Percentiles rank a stretch among this genome's conserved stretches.
phyloP scores from a whole-genome alignment of 2,888 invertebrate species.

The Odontocolon sp. region DNA sequence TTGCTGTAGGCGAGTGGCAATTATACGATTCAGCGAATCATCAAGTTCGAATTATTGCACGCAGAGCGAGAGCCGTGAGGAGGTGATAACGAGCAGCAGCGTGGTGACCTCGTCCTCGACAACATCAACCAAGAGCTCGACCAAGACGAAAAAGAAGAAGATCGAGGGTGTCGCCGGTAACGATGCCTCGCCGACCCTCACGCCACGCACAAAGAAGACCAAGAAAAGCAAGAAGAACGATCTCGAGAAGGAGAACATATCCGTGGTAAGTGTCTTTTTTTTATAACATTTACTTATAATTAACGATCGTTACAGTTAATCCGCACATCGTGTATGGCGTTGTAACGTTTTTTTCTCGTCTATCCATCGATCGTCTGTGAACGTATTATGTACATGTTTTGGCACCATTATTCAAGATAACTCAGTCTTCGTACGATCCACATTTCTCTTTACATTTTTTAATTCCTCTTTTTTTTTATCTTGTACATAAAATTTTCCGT shows the following conservation, averaged over 20 bases:
- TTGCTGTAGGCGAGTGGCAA: neutral
- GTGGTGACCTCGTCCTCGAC: slow-evolving; percentile 69
- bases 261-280: slow-evolving; percentile 83
- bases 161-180: slow-evolving; percentile 76
- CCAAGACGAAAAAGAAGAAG: slow-evolving; percentile 80
- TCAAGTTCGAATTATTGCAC: slow-evolving; percentile 35
- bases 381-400: neutral
- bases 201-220: slow-evolving; percentile 83
- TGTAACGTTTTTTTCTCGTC: neutral
- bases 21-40: slow-evolving; percentile 32
- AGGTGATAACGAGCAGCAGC: slow-evolving; percentile 75
- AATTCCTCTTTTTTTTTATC: no score
- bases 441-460: no score
- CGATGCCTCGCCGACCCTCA: slow-evolving; percentile 78
- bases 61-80: slow-evolving; percentile 78
- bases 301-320: neutral
- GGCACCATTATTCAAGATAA: no score
- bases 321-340: neutral
- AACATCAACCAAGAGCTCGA: slow-evolving; percentile 70
- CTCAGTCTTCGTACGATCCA: no score
- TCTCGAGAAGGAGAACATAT: slow-evolving; percentile 86
- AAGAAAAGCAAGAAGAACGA: slow-evolving; percentile 85
- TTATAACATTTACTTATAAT: slow-evolving; percentile 3
- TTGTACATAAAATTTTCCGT: no score
- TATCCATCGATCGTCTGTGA: neutral